Evolutionary conservation across 2,113 vertebrate genomes (phyloP), one percentile per base, ranked within the genome.

Genomic region (Anguilla rostrata): DNA sequence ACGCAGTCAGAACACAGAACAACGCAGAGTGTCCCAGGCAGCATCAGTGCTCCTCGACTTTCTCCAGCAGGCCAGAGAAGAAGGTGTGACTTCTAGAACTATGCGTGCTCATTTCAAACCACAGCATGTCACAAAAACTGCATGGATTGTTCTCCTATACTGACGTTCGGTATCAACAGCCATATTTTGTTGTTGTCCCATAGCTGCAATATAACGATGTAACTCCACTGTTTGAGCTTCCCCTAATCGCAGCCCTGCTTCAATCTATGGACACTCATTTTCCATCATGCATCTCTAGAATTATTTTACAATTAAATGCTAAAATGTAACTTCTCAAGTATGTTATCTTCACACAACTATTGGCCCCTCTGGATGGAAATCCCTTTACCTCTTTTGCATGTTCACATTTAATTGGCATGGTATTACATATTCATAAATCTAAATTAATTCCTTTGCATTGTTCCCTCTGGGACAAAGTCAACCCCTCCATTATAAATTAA

Each of bases 21-120:
- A 96, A 83, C 92, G 96, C 46, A 94, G 95, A 39, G 94, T 97
- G 83, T 94, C 96, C 39, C 96, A 97, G 90, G 96, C 95, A 0
- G 95, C 94, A 53, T 93, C 95, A 1, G 82, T 97, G 12, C 92
- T 98, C 66, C 94, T 98, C 41, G 95, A 94, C 49, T 95, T 96
- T 78, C 94, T 97, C 85, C 89, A 91, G 89, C 96, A 97, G 84
- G 92, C 94, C 75, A 95, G 92, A 87, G 94, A 96, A 15, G 94
- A 95, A 95, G 97, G 96, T 97, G 94, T 90, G 92, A 15, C n/a
- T 9, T 20, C 7, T 34, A 22, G 39, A 53, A 34, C 20, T 60
- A 34, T 12, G 39, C 71, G 34, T n/a, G 71, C 26, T 75, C 60
- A 26, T 83, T 83, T 83, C 82, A 83, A n/a, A 86, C 4, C 14